Evolutionary conservation across 2,797 vertebrate genomes (phyloP).

Genomic region (Tragopan temminckii): DNA sequence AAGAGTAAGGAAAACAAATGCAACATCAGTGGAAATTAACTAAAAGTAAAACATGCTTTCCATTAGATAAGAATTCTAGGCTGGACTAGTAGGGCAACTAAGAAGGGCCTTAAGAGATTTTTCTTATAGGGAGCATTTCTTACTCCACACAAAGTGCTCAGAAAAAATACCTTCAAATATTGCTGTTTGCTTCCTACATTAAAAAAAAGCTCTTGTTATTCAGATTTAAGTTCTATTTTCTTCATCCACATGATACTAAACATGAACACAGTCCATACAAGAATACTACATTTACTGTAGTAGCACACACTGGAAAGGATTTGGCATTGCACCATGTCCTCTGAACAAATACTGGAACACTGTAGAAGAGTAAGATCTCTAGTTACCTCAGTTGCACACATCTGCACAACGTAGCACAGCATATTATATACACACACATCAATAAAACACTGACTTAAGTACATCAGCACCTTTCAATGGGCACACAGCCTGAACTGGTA

Average conservation of each 20-base stretch:
- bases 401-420: background rate
- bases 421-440: background rate
- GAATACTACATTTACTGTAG: background rate
- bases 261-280: background rate
- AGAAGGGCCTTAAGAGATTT: background rate
- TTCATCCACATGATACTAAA: background rate
- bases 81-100: background rate
- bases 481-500: background rate
- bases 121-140: background rate
- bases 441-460: background rate
- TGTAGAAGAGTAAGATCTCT: background rate
- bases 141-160: background rate
- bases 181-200: background rate
- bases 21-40: background rate
- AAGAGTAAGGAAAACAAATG: background rate
- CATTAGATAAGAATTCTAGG: background rate
- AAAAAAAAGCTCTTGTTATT: background rate
- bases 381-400: background rate
- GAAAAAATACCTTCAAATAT: background rate
- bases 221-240: background rate
- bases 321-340: background rate
- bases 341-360: background rate
- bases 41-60: background rate
- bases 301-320: background rate
- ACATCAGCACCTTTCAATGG: background rate